Conservation (phyloP, 2,797 vertebrate species). For the Sebastes goodei region DNA sequence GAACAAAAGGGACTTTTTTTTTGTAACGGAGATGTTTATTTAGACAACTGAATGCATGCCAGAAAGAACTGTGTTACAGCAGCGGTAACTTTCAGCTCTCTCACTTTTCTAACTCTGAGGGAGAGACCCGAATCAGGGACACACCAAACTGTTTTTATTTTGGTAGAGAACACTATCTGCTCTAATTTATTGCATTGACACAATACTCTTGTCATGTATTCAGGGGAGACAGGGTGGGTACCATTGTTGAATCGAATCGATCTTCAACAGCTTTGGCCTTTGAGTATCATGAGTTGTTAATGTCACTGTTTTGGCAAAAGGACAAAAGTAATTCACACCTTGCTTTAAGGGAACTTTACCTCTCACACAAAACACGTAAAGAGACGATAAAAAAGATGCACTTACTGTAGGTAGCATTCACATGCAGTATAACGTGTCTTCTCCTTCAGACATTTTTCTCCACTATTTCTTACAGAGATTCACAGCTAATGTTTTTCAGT, state of each 20-base stretch:
- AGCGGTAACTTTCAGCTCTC: constrained; percentile 87
- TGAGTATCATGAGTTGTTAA: constrained; percentile 80
- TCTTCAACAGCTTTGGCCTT: constrained; percentile 77
- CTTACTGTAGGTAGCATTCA: constrained; percentile 89
- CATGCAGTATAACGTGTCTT: constrained; percentile 90
- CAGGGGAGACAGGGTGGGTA: constrained; percentile 22
- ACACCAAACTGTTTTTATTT: constrained; percentile 50
- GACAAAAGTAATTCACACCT: constrained; percentile 88
- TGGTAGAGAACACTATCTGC: constrained; percentile 54
- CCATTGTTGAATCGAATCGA: constrained; percentile 71
- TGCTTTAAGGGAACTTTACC: constrained; percentile 85
- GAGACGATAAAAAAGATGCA: constrained; percentile 88
- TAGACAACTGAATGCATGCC: constrained; percentile 91
- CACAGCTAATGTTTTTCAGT: constrained; percentile 82
- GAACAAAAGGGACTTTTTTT: constrained; percentile 27
- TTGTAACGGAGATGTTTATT: constrained; percentile 86
- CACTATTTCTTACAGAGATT: constrained; percentile 83
- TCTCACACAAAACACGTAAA: constrained; percentile 91
- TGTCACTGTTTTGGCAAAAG: constrained; percentile 86
- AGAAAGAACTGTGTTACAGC: constrained; percentile 95
- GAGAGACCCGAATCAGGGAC: constrained; percentile 70
- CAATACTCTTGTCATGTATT: constrained; percentile 74
- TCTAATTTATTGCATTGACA: constrained; percentile 80
- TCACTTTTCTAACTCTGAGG: constrained; percentile 83
- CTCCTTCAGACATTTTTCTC: constrained; percentile 78